Evolutionary conservation across 1,140 invertebrate genomes (phyloP), one percentile per base, ranked within the genome.

Genomic region (Tetramorium simillimum): DNA sequence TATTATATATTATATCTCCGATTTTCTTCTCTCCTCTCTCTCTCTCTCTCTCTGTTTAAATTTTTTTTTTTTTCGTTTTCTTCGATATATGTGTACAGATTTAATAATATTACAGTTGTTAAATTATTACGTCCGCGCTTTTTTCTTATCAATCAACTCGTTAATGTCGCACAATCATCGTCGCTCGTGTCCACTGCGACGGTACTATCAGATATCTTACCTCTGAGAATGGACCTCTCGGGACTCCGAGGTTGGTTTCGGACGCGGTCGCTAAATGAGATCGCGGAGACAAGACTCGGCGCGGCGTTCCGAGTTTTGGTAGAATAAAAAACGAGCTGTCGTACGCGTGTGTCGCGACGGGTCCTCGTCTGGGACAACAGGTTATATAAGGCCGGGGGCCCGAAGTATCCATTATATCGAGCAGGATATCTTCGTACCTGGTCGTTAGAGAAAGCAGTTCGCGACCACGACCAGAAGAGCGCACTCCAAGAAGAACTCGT

Each of bases 351-450:
- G 81, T 77, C 75, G 86, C 60, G 76, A 53, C 16, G 60, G 73
- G 46, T 10, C 65, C 72, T 90, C 89, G 88, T 63, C 86, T 90
- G 81, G 88, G 86, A 90, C 88, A 90, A 86, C 89, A 88, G 72
- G 81, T 90, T 90, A 86, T 90, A 90, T 90, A 90, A 90, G 89
- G 72, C 88, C 89, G 81, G 86, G 86, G 58, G 14, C 16, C 56
- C 62, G 76, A 78, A 90, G 89, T 88, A 90, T 87, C 88, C 86
- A 90, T 90, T 90, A 90, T 90, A 90, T 90, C 88, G 89, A 82
- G 86, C 81, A 88, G 82, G 89, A 86, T 90, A 88, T 90, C 89
- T 90, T 88, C 76, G 88, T 90, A 89, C 72, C 86, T 56, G 88
- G 72, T 90, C 70, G 89, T 90, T 88, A 90, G 88, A 86, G 88